A percentile compares a stretch with the other conserved stretches of the same genome.
Evolutionary conservation across 2,888 invertebrate species (phyloP).

Genomic region (Julus scanicus): DNA sequence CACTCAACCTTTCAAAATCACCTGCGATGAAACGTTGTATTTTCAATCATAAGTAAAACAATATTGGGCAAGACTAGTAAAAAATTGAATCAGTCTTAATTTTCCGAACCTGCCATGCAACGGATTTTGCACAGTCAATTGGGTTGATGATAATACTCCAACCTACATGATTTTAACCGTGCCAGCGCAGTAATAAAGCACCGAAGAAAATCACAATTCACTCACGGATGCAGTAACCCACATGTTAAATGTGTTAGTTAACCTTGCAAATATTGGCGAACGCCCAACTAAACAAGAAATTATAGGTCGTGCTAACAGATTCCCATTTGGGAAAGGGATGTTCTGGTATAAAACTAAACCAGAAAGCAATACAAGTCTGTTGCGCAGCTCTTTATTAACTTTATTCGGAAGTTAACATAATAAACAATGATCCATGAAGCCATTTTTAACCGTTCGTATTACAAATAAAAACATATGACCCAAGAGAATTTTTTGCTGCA

Average conservation of each 20-base stretch:
- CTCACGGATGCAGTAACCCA: not conserved
- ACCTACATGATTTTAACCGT: not conserved
- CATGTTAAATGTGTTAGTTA: not conserved
- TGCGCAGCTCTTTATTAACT: no score
- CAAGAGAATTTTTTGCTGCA: not conserved
- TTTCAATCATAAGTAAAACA: no score
- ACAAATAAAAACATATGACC: no score
- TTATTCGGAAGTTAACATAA: no score
- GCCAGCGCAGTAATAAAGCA: not conserved
- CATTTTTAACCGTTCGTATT: no score
- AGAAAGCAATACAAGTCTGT: no score
- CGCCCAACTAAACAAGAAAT: not conserved
- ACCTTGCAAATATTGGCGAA: conserved; percentile 11
- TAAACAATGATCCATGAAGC: no score
- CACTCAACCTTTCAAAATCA: no score
- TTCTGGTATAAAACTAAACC: not conserved
- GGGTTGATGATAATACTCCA: not conserved
- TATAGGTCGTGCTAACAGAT: not conserved
- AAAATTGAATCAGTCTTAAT: no score
- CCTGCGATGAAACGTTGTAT: no score
- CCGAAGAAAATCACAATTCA: conserved; percentile 11
- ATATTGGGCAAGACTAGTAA: no score
- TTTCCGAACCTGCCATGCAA: not conserved
- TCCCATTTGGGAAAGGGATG: not conserved
- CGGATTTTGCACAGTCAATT: not conserved